These are phyloP conservation scores for Holothuria scabra DNA, from an alignment of 53 echinoderm and acorn worm species.

Conservation along the genomic window DNA sequence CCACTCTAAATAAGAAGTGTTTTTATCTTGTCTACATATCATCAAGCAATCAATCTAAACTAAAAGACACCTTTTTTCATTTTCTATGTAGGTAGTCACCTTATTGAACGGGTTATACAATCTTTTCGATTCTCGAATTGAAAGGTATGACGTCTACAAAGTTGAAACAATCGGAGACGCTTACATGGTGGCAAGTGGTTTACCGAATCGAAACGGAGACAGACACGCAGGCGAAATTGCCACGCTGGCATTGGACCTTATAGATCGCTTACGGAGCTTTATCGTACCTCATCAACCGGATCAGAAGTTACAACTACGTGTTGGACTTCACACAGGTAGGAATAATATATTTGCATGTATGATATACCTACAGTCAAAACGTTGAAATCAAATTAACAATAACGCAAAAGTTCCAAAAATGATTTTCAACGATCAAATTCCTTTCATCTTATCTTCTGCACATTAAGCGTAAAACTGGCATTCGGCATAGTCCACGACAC, in stretches of 20 bases:
- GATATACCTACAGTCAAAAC: too few species aligned
- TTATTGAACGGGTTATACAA: constrained; percentile 78
- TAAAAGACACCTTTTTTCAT: too few species aligned
- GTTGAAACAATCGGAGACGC: constrained; percentile 90
- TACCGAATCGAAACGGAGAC: constrained; percentile 74
- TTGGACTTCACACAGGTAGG: constrained; percentile 78
- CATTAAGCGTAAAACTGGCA: too few species aligned
- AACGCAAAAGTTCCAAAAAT: too few species aligned
- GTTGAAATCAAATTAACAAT: too few species aligned
- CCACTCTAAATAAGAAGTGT: too few species aligned
- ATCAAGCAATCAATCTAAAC: too few species aligned
- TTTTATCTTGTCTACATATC: too few species aligned
- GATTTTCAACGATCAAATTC: too few species aligned
- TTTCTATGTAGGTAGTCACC: constrained; percentile 60
- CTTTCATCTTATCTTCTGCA: too few species aligned
- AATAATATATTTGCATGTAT: too few species aligned
- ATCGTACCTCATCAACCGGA: constrained; percentile 60
- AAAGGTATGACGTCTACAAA: constrained; percentile 86
- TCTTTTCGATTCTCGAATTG: constrained; percentile 81
- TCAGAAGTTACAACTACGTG: constrained; percentile 59
- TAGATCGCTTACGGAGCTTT: constrained; percentile 71
- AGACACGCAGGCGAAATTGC: constrained; percentile 79
- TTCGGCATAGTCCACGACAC: too few species aligned
- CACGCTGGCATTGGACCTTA: constrained; percentile 74
- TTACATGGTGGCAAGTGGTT: constrained; percentile 87